Evolutionary conservation across 2,888 invertebrate genomes (phyloP).

Genomic region (Thymelicus lineola): DNA sequence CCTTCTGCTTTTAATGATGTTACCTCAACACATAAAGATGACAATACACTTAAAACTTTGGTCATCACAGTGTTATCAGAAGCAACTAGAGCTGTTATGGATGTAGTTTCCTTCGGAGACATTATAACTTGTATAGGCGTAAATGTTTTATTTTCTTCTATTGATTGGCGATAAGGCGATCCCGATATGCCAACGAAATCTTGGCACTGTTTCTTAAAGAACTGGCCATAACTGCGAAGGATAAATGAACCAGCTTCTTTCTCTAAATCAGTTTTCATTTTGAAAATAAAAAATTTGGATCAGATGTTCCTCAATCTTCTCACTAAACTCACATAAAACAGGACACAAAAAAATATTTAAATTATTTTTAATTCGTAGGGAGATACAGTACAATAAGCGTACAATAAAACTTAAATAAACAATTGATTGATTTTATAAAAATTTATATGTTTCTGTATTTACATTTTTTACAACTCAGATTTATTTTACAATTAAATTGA

Average conservation of each 20-base stretch:
- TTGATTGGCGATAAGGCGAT: conserved; percentile 46
- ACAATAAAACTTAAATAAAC: no score
- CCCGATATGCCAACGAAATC: conserved; percentile 58
- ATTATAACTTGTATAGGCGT: conserved; percentile 67
- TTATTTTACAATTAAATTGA: no score
- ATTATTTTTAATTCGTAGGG: no score
- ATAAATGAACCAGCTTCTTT: conserved; percentile 74
- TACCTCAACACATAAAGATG: conserved; percentile 92
- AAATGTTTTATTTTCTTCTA: conserved; percentile 67
- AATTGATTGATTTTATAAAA: no score
- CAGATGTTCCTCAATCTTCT: no score
- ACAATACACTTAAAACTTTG: conserved; percentile 91
- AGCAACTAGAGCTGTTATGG: conserved; percentile 89
- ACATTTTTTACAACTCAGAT: no score
- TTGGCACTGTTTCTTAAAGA: conserved; percentile 75
- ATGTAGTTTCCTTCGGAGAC: conserved; percentile 86
- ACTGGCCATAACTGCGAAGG: conserved; percentile 74
- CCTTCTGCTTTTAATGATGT: conserved; percentile 88
- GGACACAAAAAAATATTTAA: no score
- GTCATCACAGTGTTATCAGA: conserved; percentile 93
- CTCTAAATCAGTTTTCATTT: conserved; percentile 66
- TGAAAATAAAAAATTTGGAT: background rate
- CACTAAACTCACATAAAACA: no score
- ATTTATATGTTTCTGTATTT: no score
- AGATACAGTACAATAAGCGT: no score